Evolutionary conservation across 2,797 vertebrate species (phyloP), one percentile per base, ranked within the genome.

Genomic region (Selene dorsalis): DNA sequence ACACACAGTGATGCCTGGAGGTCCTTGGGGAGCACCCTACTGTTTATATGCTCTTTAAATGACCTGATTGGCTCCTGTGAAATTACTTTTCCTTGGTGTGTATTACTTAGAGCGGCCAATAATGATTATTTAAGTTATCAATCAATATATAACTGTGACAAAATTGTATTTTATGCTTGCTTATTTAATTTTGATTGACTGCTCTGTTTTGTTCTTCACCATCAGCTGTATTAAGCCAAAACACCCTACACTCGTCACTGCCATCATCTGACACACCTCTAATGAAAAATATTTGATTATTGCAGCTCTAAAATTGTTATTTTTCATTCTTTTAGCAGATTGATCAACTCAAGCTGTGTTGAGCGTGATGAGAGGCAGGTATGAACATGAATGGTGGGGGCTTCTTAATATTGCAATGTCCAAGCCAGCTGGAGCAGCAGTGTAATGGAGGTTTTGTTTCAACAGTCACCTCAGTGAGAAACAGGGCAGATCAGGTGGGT

Each of bases 401-500:
- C 56, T 39, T 73, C 17, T 71, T 72, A 41, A 61, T 73, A 59
- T 75, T 73, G 67, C 68, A 8, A 20, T 43, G 13, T 53, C 30
- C 38, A 50, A 66, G 63, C 65, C 86, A 88, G 77, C 77, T 85
- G 82, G 43, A 86, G 79, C 73, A 71, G 71, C 60, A 39, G 47
- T 53, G 70, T 52, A 57, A 74, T 61, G 3, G 64, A 77, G 61
- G 66, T 73, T 78, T 79, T 65, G 72, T 86, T 84, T 86, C 64
- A 68, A 65, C 38, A 6, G 53, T 65, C 28, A n/a, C 60, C 39
- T 66, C 53, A 60, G 66, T 70, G 73, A 84, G 77, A 73, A 76
- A 68, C 71, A 7, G 80, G 89, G 79, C 79, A 66, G 32, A 35
- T 89, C 87, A 87, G 86, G 88, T 93, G 92, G 93, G 94, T 76